Conservation (phyloP, 1,140 invertebrate genomes). For the Pygmarrhopalites habei region DNA sequence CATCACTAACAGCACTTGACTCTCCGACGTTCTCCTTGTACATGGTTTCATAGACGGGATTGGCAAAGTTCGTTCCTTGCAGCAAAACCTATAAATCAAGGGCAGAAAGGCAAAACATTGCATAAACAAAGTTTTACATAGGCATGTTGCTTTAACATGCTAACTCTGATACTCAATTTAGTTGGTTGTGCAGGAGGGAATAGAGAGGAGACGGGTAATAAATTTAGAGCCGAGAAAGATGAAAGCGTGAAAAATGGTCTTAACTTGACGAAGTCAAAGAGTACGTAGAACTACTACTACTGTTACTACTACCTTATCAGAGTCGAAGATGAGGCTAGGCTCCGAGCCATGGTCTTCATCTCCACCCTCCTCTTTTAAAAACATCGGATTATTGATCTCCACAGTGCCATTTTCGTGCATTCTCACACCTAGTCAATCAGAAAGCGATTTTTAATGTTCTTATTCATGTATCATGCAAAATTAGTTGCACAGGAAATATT, state of each 20-base stretch:
- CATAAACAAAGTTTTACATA: slow-evolving; percentile 7
- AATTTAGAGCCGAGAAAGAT: slow-evolving; percentile 25
- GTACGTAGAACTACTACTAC: neutral
- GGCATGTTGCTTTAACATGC: too few relatives aligned
- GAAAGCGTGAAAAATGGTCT: slow-evolving; percentile 19
- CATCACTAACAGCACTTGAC: slow-evolving; percentile 43
- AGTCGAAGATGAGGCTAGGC: slow-evolving; percentile 49
- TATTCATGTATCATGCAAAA: too few relatives aligned
- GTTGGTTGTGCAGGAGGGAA: neutral
- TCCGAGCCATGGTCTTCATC: slow-evolving; percentile 52
- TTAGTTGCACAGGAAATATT: too few relatives aligned
- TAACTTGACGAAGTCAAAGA: slow-evolving; percentile 14
- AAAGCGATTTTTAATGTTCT: too few relatives aligned
- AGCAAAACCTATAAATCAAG: slow-evolving; percentile 42
- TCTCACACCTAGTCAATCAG: too few relatives aligned
- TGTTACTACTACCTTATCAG: slow-evolving; percentile 50
- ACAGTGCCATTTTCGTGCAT: slow-evolving; percentile 64
- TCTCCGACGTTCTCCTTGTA: slow-evolving; percentile 51
- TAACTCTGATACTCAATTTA: too few relatives aligned
- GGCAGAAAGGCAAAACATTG: slow-evolving; percentile 31
- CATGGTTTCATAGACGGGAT: slow-evolving; percentile 75
- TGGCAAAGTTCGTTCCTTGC: slow-evolving; percentile 64
- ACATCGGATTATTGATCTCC: slow-evolving; percentile 78
- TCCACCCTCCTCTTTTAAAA: slow-evolving; percentile 61
- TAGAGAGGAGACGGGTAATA: slow-evolving; percentile 17